A percentile compares a stretch with the other conserved stretches of the same genome.
phyloP scores from a whole-genome alignment of 1,140 invertebrate species.

The Agrypnia vestita region DNA sequence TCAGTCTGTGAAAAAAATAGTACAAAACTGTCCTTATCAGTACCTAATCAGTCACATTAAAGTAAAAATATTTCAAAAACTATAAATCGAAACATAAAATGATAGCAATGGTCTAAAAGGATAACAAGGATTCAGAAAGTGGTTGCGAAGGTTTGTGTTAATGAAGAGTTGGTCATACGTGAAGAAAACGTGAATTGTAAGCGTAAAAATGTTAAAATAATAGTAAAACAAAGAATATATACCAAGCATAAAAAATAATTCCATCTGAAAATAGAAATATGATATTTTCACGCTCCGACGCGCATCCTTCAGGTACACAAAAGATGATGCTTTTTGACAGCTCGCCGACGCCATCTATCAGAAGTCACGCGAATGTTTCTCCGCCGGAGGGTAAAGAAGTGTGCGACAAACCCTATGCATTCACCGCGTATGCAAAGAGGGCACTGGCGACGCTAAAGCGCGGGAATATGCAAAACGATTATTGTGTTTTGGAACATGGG shows the following conservation, averaged over 20 bases:
- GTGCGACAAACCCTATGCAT: not conserved
- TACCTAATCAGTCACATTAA: too few relatives aligned
- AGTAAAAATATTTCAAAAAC: not conserved
- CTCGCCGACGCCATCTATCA: slow-evolving; percentile 39
- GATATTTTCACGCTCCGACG: slow-evolving; percentile 47
- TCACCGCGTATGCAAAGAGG: slow-evolving; percentile 34
- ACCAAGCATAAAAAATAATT: slow-evolving; percentile 44
- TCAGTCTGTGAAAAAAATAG: too few relatives aligned
- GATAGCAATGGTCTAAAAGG: slow-evolving; percentile 5
- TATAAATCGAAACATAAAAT: slow-evolving; percentile 20
- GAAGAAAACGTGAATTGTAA: not conserved
- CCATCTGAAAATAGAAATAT: slow-evolving; percentile 54
- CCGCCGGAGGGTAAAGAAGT: slow-evolving; percentile 28
- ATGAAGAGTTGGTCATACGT: not conserved
- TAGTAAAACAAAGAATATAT: slow-evolving; percentile 38
- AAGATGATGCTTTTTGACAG: slow-evolving; percentile 48
- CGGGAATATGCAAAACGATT: slow-evolving; percentile 12
- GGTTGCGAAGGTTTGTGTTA: slow-evolving; percentile 25
- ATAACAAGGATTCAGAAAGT: slow-evolving; percentile 18
- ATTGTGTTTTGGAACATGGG: slow-evolving; percentile 16
- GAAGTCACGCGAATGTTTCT: slow-evolving; percentile 3
- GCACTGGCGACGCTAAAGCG: slow-evolving; percentile 3
- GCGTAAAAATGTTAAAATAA: slow-evolving; percentile 25
- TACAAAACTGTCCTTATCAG: too few relatives aligned
- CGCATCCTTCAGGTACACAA: slow-evolving; percentile 44